Percentiles rank a stretch among this genome's conserved stretches.
Evolutionary conservation across 1,140 invertebrate genomes (phyloP).

Genomic region (Drosophila tani): DNA sequence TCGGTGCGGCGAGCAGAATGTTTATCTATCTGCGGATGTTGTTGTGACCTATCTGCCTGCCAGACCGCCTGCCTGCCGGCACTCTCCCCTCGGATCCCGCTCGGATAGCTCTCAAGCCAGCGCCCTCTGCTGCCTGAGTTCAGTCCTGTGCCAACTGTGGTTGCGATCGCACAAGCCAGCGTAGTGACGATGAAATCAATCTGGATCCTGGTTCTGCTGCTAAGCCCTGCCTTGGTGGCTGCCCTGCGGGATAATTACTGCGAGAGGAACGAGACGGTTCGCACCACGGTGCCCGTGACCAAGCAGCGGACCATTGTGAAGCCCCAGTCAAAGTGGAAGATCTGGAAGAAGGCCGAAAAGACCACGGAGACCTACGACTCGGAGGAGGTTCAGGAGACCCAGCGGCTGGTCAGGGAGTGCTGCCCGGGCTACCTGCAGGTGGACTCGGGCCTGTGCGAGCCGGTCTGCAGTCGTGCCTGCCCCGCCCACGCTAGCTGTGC

Average conservation of each 20-base stretch:
- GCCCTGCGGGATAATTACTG: conserved; percentile 55
- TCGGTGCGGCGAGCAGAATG: conserved; percentile 11
- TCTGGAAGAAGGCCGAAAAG: conserved; percentile 61
- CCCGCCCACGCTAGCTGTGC: conserved; percentile 67
- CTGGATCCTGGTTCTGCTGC: conserved; percentile 36
- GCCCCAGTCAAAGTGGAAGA: conserved; percentile 50
- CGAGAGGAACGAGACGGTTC: conserved; percentile 58
- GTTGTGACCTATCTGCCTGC: conserved; percentile 43
- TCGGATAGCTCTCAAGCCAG: conserved; percentile 20
- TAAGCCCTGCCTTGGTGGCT: conserved; percentile 19
- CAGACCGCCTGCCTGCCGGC: not conserved
- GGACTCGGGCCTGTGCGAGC: conserved; percentile 66
- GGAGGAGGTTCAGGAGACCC: conserved; percentile 47
- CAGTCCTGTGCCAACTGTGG: conserved; percentile 48
- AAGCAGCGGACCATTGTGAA: conserved; percentile 53
- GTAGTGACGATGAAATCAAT: conserved; percentile 27
- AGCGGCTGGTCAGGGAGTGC: conserved; percentile 56
- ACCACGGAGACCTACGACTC: conserved; percentile 46
- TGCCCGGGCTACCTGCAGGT: conserved; percentile 56
- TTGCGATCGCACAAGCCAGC: conserved; percentile 26
- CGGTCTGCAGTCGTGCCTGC: conserved; percentile 65
- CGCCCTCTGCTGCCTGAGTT: conserved; percentile 12
- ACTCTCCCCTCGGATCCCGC: conserved; percentile 9
- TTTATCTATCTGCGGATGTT: conserved; percentile 52
- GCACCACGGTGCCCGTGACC: conserved; percentile 47